These are phyloP conservation scores for Tetropium fuscum DNA, from an alignment of 2,888 invertebrate genomes.

Conservation along the genomic window DNA sequence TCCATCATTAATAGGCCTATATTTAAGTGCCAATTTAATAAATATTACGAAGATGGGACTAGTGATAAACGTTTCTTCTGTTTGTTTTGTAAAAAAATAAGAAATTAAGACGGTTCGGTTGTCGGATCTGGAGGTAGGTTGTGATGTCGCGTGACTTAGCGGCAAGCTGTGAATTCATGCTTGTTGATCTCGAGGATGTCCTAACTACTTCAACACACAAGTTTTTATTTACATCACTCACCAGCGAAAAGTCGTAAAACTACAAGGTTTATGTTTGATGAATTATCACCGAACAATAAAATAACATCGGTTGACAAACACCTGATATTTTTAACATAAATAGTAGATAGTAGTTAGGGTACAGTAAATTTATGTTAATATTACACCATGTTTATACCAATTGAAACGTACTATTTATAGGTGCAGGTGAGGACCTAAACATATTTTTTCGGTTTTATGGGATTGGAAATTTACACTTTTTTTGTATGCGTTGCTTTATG, in stretches of 20 bases:
- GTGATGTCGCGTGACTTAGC: conserved; percentile 20
- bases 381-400: too few relatives aligned
- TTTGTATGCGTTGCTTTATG: too few relatives aligned
- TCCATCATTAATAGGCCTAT: conserved; percentile 41
- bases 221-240: neutral
- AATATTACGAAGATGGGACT: conserved; percentile 45
- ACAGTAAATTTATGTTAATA: too few relatives aligned
- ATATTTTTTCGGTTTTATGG: neutral
- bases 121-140: conserved; percentile 12
- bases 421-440: conserved; percentile 1
- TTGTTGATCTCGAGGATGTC: conserved; percentile 15
- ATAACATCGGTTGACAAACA: neutral
- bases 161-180: conserved; percentile 23
- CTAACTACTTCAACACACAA: conserved; percentile 6
- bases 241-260: conserved; percentile 6
- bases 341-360: too few relatives aligned
- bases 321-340: neutral
- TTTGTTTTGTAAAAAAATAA: conserved; percentile 36
- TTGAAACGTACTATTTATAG: conserved; percentile 10
- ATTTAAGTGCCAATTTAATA: conserved; percentile 45
- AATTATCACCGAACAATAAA: conserved; percentile 4
- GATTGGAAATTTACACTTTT: neutral
- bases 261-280: conserved; percentile 10
- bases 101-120: conserved; percentile 11
- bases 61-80: conserved; percentile 37